These are phyloP conservation scores for Seladonia tumulorum DNA, from an alignment of 2,888 invertebrate species.

Conservation along the genomic window DNA sequence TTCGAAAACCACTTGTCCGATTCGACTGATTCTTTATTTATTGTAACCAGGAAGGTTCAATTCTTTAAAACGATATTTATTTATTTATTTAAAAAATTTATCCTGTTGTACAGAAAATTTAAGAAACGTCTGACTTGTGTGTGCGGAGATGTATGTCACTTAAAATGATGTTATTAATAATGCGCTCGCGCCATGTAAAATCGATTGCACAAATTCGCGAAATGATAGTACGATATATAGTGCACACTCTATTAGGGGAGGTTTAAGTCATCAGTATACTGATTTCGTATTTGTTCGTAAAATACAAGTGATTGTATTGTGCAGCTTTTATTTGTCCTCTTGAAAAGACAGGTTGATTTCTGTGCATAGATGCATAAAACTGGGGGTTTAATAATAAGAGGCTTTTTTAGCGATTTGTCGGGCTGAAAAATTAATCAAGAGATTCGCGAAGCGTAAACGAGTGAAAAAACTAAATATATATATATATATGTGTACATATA, in stretches of 20 bases:
- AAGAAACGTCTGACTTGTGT: fast-evolving
- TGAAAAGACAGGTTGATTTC: not conserved
- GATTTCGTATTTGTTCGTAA: no score
- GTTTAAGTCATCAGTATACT: no score
- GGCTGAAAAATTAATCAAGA: not conserved
- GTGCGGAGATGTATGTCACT: not conserved
- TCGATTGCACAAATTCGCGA: no score
- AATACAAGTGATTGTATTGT: no score
- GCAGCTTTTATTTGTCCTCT: not conserved
- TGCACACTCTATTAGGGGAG: no score
- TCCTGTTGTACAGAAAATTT: not conserved
- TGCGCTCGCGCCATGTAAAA: no score
- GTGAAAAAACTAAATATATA: not conserved
- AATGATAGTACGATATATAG: no score
- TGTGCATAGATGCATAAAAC: not conserved
- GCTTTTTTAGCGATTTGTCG: not conserved
- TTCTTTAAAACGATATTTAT: no score
- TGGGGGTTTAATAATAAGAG: not conserved
- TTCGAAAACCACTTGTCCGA: no score
- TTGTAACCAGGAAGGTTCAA: not conserved
- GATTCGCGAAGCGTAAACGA: not conserved
- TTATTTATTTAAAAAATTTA: not conserved
- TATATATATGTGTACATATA: no score
- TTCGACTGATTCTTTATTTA: not conserved
- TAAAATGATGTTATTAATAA: no score